phyloP scores from a whole-genome alignment of 2,113 vertebrate genomes.

The Otocyon megalotis region DNA sequence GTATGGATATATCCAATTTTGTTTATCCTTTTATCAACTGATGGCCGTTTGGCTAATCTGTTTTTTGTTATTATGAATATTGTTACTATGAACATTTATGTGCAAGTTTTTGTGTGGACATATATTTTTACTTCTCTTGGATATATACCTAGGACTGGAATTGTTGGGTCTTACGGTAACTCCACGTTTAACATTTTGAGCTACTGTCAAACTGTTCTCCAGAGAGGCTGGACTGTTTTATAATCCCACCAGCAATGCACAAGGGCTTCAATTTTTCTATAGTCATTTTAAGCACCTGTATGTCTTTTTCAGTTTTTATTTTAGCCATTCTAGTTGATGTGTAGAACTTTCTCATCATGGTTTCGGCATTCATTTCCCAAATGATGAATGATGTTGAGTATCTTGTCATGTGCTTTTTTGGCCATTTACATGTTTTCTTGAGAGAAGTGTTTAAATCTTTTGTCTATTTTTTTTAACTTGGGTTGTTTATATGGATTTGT shows the following conservation, averaged over 20 bases:
- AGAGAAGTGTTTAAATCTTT: neutral
- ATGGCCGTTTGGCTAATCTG: neutral
- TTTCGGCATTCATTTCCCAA: conserved; percentile 13
- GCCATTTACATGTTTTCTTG: neutral
- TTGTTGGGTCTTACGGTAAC: neutral
- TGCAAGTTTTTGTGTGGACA: neutral
- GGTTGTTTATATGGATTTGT: neutral
- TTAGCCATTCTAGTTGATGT: neutral
- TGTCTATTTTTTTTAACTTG: neutral
- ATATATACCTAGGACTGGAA: neutral
- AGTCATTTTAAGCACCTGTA: neutral
- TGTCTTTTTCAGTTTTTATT: neutral
- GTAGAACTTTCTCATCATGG: neutral
- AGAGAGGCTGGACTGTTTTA: neutral
- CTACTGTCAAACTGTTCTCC: neutral
- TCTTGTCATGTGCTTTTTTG: neutral
- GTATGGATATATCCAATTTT: neutral
- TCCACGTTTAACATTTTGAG: neutral
- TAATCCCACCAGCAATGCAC: neutral
- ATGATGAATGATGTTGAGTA: neutral
- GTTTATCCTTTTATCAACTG: neutral
- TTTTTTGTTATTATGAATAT: conserved; percentile 2
- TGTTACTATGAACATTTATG: neutral
- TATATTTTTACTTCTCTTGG: neutral
- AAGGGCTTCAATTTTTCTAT: neutral